A percentile compares a stretch with the other conserved stretches of the same genome.
Conservation (phyloP, 2,888 invertebrate species). For the Theretra japonica region DNA sequence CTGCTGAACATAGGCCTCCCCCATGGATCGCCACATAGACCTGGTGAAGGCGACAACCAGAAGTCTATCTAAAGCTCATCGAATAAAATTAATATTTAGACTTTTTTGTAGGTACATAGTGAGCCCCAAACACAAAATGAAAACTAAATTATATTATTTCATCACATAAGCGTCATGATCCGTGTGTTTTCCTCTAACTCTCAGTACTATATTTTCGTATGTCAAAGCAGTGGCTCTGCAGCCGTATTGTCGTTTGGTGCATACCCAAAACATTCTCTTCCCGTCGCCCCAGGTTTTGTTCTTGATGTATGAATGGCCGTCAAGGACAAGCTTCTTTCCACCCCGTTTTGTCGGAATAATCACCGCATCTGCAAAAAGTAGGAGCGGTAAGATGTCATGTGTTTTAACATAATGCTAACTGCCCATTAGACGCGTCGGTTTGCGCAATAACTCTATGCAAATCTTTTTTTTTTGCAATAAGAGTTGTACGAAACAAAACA, state of each 20-base stretch:
- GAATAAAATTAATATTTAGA: no score
- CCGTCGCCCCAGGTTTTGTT: slow-evolving; percentile 46
- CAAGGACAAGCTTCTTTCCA: slow-evolving; percentile 44
- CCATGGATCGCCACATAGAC: no score
- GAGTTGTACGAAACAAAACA: no score
- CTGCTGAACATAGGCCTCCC: no score
- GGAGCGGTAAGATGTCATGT: background rate
- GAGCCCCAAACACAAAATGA: background rate
- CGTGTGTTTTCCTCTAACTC: background rate
- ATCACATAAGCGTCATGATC: background rate
- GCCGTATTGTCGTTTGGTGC: slow-evolving; percentile 30
- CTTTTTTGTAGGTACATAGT: no score
- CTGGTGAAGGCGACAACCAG: no score
- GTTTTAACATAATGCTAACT: background rate
- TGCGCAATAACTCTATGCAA: no score
- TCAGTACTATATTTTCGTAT: slow-evolving; percentile 10
- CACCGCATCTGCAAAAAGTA: background rate
- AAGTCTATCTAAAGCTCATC: no score
- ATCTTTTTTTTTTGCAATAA: no score
- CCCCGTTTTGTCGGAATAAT: slow-evolving; percentile 41
- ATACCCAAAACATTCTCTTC: slow-evolving; percentile 37
- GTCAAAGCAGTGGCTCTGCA: slow-evolving; percentile 30
- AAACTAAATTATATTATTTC: no score
- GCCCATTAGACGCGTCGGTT: no score
- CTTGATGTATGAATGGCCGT: slow-evolving; percentile 41